phyloP scores from a whole-genome alignment of 2,888 invertebrate species.

The Geotrupes spiniger region DNA sequence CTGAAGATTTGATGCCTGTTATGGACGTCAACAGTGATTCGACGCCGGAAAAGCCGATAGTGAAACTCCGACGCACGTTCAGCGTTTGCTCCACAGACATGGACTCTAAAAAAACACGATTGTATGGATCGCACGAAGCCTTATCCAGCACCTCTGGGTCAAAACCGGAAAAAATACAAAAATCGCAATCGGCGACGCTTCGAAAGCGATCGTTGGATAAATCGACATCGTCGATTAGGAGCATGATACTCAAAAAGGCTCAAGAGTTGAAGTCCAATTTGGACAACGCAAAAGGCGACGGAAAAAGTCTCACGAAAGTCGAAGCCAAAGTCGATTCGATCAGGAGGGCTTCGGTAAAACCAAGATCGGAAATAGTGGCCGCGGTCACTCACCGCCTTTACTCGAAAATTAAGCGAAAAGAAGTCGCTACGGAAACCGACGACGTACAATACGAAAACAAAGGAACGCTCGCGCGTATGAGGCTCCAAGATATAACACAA shows the following conservation, averaged over 20 bases:
- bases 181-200: slow-evolving; percentile 28
- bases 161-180: slow-evolving; percentile 32
- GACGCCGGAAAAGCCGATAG: slow-evolving; percentile 21
- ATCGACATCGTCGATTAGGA: slow-evolving; percentile 21
- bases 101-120: slow-evolving; percentile 27
- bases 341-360: slow-evolving; percentile 46
- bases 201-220: slow-evolving; percentile 37
- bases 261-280: slow-evolving; percentile 8
- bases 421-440: slow-evolving; percentile 43
- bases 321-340: slow-evolving; percentile 38
- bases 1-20: slow-evolving; percentile 42
- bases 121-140: slow-evolving; percentile 36
- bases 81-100: slow-evolving; percentile 39
- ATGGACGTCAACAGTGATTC: slow-evolving; percentile 40
- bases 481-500: slow-evolving; percentile 59
- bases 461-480: slow-evolving; percentile 50
- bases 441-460: slow-evolving; percentile 29
- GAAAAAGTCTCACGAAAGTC: slow-evolving; percentile 27
- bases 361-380: slow-evolving; percentile 66
- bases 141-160: slow-evolving; percentile 39
- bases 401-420: slow-evolving; percentile 59
- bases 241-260: slow-evolving; percentile 13
- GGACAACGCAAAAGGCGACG: slow-evolving; percentile 1
- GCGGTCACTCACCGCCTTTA: slow-evolving; percentile 69
- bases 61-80: slow-evolving; percentile 38